These are phyloP conservation scores for Littorina saxatilis DNA, from an alignment of 1,140 invertebrate species.

Conservation along the genomic window DNA sequence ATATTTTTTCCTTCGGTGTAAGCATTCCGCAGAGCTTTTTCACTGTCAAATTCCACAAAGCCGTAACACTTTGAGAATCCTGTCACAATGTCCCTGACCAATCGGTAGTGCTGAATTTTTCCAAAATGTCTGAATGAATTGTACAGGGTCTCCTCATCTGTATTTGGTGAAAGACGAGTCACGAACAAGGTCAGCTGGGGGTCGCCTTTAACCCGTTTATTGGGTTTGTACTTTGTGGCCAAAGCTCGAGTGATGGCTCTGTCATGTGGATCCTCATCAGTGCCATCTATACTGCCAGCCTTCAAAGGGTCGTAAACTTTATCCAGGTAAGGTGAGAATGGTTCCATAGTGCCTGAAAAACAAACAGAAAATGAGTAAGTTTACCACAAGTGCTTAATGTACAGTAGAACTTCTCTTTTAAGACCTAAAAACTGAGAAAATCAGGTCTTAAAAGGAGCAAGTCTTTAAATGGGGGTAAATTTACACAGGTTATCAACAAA, in stretches of 20 bases:
- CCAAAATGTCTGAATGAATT: conserved; percentile 71
- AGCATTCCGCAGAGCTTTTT: conserved; percentile 80
- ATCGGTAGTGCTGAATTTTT: conserved; percentile 81
- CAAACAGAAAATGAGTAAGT: not conserved
- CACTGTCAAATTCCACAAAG: conserved; percentile 87
- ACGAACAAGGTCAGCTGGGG: conserved; percentile 87
- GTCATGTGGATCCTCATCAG: conserved; percentile 89
- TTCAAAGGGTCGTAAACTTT: conserved; percentile 75
- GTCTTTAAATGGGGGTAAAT: too few species aligned
- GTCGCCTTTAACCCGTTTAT: conserved; percentile 78
- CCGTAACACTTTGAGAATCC: conserved; percentile 89
- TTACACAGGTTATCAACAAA: too few species aligned
- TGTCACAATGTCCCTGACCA: conserved; percentile 89
- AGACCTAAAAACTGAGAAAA: too few species aligned
- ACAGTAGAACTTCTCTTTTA: too few species aligned
- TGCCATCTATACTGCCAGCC: conserved; percentile 90
- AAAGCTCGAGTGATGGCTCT: conserved; percentile 85
- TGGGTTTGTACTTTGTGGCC: conserved; percentile 82
- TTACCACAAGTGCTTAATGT: not conserved
- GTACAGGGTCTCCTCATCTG: conserved; percentile 78
- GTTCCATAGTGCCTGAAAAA: conserved; percentile 31
- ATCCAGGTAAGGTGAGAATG: conserved; percentile 45
- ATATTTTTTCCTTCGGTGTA: conserved; percentile 80
- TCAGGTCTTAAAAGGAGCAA: too few species aligned
- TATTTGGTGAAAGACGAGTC: conserved; percentile 84